phyloP scores from a whole-genome alignment of 2,113 vertebrate genomes.

The Prionailurus viverrinus region DNA sequence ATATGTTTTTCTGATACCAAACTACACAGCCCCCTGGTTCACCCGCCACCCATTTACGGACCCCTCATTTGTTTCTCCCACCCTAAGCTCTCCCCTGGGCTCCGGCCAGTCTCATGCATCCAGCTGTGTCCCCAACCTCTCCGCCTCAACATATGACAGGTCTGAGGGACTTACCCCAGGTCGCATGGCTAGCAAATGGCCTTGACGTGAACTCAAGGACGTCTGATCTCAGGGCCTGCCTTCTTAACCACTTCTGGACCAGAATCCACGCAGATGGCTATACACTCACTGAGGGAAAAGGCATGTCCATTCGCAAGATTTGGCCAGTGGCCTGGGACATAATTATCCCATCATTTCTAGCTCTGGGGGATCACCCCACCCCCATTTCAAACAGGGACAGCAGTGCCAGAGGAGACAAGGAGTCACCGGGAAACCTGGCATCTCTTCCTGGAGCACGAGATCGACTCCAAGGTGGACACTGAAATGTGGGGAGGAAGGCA shows the following conservation, averaged over 20 bases:
- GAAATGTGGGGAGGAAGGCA: not conserved
- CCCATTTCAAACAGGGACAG: not conserved
- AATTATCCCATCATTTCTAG: not conserved
- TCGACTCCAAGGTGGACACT: not conserved
- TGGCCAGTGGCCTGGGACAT: not conserved
- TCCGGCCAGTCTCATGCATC: not conserved
- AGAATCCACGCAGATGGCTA: not conserved
- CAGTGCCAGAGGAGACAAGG: not conserved
- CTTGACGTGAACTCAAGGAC: not conserved
- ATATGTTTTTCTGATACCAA: not conserved
- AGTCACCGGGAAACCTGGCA: not conserved
- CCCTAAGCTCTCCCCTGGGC: not conserved
- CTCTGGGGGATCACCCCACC: not conserved
- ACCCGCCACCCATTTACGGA: not conserved
- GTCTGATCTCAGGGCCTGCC: not conserved
- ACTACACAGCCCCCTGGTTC: not conserved
- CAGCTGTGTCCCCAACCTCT: not conserved
- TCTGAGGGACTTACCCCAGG: not conserved
- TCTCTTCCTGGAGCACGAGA: not conserved
- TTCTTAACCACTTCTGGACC: not conserved
- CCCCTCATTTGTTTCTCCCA: not conserved
- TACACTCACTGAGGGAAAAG: not conserved
- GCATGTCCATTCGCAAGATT: not conserved
- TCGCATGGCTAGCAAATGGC: not conserved
- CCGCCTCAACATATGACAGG: not conserved